Evolutionary conservation across 2,888 invertebrate genomes (phyloP), one percentile per base, ranked within the genome.

Genomic region (Criorhina ranunculi): DNA sequence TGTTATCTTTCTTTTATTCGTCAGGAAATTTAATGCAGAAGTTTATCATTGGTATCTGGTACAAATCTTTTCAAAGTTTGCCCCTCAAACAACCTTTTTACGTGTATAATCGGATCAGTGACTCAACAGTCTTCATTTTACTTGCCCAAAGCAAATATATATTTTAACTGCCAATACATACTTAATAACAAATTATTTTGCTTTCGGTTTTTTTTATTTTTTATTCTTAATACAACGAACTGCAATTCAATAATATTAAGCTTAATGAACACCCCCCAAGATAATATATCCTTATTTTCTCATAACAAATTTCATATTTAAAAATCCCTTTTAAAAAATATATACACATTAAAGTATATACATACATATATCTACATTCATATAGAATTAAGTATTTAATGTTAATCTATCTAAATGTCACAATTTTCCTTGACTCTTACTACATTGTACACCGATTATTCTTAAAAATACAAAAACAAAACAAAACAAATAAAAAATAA

Each of bases 391-490:
- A 83, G 72, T 82, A 82, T 69, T 78, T 42, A 75, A 83, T 24
- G 42, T 78, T 83, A 62, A 83, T 79, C 79, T 79, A 83, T 85
- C 83, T 85, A 79, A 85, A 85, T 85, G 79, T 85, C 83, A 85
- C 83, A 85, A 85, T 67, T 85, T 82, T 67, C 79, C 72, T 83
- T 79, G 75, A 79, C 78, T 79, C 83, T 85, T 79, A 79, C 75
- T 85, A 85, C 83, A 75, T 79, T 69, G 83, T 85, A 85, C 83
- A 85, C 83, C 83, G 83, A 85, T 85, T 85, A 82, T 57, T 78
- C 40, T 69, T 83, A 79, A 73, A n/a, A 29, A 42, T 35, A 83
- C 64, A 62, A 79, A 24, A 37, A 49, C 55, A 73, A 72, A 12
- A 49, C 19, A 66, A 44, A 37, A n/a, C n/a, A n/a, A n/a, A n/a